Evolutionary conservation across 2,797 vertebrate genomes (phyloP), one percentile per base, ranked within the genome.

Genomic region (Pangasius macronema): DNA sequence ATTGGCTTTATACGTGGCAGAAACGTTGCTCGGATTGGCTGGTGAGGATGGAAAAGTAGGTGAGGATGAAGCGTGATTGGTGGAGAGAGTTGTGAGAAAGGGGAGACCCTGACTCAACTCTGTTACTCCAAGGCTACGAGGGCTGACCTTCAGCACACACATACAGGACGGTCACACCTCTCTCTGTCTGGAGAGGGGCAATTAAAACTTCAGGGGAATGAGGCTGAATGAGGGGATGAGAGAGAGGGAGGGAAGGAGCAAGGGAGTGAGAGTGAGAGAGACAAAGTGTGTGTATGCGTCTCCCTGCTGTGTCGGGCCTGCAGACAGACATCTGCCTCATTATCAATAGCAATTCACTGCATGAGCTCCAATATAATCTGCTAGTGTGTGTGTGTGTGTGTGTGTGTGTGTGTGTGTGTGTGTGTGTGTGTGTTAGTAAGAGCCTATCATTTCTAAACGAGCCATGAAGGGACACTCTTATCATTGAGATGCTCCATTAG

Each of bases 71-170:
- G 92, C 92, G 87, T 75, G 93, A 96, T 95, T 94, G 95, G 96
- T 91, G 77, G 79, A 92, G 93, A 90, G 94, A 94, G 94, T 96
- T 97, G 97, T 97, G 97, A 97, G 97, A 97, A 97, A 96, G 94
- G 95, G 94, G 94, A 97, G 97, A 97, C 97, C 96, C 92, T 92
- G 94, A 95, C 95, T 95, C 94, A 92, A 92, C 72, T 90, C 91
- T 94, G 95, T 96, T 96, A 96, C 96, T 96, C 94, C 80, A 92
- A 93, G 91, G 95, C 93, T 96, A 95, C 95, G 94, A 97, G 93
- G 93, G 92, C 93, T 95, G 95, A 92, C 90, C 90, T 89, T 91
- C 85, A 91, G 68, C 89, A 88, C 87, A 89, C 89, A 91, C 61
- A 87, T 81, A 86, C 82, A 73, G 30, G 76, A 84, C 27, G 57